Conservation (phyloP, 2,113 vertebrate species). For the Xenopus tropicalis region DNA sequence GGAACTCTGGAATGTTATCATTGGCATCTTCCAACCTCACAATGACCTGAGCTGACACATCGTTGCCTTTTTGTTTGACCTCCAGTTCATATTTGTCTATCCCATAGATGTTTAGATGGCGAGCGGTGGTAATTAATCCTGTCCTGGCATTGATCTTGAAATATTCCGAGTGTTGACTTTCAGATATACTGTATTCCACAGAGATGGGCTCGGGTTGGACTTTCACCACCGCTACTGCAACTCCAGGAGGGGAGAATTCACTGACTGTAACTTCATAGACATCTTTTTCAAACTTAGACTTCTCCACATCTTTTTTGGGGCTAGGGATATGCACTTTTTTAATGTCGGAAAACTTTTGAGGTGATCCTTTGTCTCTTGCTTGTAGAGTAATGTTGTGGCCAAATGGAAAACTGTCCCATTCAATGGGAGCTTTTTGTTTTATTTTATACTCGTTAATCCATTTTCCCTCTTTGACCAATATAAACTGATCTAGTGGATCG, state of each 20-base stretch:
- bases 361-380: slow-evolving; percentile 86
- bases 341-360: slow-evolving; percentile 78
- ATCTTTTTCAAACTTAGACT: slow-evolving; percentile 77
- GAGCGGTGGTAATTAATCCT: slow-evolving; percentile 82
- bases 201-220: slow-evolving; percentile 74
- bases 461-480: slow-evolving; percentile 71
- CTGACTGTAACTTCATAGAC: slow-evolving; percentile 77
- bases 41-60: slow-evolving; percentile 73
- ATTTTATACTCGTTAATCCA: slow-evolving; percentile 83
- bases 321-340: slow-evolving; percentile 72
- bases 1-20: slow-evolving; percentile 85
- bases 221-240: slow-evolving; percentile 76
- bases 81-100: slow-evolving; percentile 80
- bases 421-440: slow-evolving; percentile 72
- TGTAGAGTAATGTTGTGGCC: slow-evolving; percentile 90
- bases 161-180: slow-evolving; percentile 71
- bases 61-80: slow-evolving; percentile 68
- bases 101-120: slow-evolving; percentile 72
- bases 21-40: slow-evolving; percentile 86
- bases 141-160: slow-evolving; percentile 86
- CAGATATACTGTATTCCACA: slow-evolving; percentile 78
- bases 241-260: slow-evolving; percentile 91
- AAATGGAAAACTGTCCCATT: slow-evolving; percentile 77
- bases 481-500: slow-evolving; percentile 78
- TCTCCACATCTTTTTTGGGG: slow-evolving; percentile 60